Percentiles rank a stretch among this genome's conserved stretches.
Conservation (phyloP, 2,113 vertebrate genomes). For the Petromus typicus region DNA sequence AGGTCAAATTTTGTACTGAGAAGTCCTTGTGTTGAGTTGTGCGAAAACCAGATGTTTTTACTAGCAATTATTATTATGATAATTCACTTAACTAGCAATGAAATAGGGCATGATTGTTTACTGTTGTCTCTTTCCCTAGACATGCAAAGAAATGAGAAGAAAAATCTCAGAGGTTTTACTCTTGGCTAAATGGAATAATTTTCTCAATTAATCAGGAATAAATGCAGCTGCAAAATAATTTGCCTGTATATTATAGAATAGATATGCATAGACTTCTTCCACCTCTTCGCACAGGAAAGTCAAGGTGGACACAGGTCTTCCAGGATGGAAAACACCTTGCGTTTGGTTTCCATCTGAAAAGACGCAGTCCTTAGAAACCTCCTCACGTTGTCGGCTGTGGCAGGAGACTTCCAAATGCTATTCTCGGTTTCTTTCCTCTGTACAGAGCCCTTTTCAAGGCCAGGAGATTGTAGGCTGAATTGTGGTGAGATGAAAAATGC, state of each 20-base stretch:
- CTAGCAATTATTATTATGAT: constrained; percentile 88
- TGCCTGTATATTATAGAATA: constrained; percentile 71
- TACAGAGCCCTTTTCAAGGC: constrained; percentile 69
- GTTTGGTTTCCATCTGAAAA: constrained; percentile 69
- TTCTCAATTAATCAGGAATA: constrained; percentile 85
- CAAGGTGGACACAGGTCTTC: constrained; percentile 67
- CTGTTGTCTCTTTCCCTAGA: constrained; percentile 85
- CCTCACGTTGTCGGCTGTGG: constrained; percentile 44
- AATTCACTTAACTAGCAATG: constrained; percentile 88
- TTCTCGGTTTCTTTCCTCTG: constrained; percentile 61
- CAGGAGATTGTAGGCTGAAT: constrained; percentile 47
- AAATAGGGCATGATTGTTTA: constrained; percentile 88
- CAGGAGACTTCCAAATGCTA: constrained; percentile 42
- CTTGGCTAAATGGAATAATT: constrained; percentile 85
- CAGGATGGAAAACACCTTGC: constrained; percentile 74
- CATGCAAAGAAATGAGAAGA: constrained; percentile 83
- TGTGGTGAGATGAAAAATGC: constrained; percentile 49
- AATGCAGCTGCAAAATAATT: constrained; percentile 82
- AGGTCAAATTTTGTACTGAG: constrained; percentile 75
- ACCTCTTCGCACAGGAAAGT: constrained; percentile 64
- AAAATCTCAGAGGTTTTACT: constrained; percentile 86
- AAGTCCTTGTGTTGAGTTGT: constrained; percentile 73
- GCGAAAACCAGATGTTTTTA: constrained; percentile 86
- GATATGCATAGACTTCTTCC: constrained; percentile 78
- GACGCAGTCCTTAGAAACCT: constrained; percentile 57